Percentiles rank a stretch among this genome's conserved stretches.
phyloP scores from a whole-genome alignment of 1,140 invertebrate species.

The Contarinia nasturtii region DNA sequence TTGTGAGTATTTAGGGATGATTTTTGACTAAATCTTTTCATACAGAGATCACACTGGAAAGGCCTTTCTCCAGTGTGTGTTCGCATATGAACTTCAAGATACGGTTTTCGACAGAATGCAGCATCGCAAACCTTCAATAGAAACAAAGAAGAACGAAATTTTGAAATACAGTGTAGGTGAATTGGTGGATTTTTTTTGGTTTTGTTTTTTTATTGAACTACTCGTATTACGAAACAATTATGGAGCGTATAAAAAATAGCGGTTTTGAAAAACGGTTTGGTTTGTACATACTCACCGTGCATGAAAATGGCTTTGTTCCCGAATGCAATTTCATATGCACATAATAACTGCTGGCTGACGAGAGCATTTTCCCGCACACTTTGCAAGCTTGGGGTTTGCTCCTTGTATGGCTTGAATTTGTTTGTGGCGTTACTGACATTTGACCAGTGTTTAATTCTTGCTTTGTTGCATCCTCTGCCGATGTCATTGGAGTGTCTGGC shows the following conservation, averaged over 20 bases:
- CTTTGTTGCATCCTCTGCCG: constrained; percentile 1
- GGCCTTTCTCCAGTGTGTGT: constrained; percentile 57
- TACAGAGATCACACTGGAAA: constrained; percentile 55
- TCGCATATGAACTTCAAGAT: constrained; percentile 32
- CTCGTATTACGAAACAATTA: neutral
- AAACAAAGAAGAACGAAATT: neutral
- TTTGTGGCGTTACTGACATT: neutral
- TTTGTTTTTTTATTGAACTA: neutral
- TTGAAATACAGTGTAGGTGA: neutral
- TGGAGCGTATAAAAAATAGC: neutral
- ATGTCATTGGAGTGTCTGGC: constrained; percentile 1
- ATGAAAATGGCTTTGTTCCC: constrained; percentile 55
- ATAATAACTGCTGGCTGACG: constrained; percentile 55
- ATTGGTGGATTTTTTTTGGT: no score
- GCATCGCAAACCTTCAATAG: constrained; percentile 30
- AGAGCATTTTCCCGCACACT: constrained; percentile 53
- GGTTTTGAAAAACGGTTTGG: neutral
- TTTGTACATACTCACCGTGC: constrained; percentile 35
- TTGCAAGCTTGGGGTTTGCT: constrained; percentile 52
- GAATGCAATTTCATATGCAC: constrained; percentile 66
- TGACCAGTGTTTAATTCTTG: neutral
- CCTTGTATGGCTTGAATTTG: constrained; percentile 11
- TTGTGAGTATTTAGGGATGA: constrained; percentile 67
- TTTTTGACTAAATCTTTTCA: constrained; percentile 59
- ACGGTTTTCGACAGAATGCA: constrained; percentile 42